Evolutionary conservation across 2,113 vertebrate species (phyloP), one percentile per base, ranked within the genome.

Genomic region (Menura novaehollandiae): DNA sequence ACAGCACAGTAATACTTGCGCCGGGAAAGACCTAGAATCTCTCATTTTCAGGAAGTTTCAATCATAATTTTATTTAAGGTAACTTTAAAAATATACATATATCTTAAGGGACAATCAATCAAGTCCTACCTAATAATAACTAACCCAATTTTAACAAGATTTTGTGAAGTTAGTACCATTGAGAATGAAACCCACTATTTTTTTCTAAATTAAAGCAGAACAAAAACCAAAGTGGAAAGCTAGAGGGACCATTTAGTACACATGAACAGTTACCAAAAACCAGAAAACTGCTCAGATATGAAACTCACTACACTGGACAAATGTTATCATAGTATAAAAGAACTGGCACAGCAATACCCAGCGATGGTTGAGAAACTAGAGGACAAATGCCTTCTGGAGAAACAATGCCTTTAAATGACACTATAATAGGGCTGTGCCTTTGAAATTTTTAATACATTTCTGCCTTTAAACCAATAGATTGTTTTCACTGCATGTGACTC

Each of bases 391-490:
- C 27, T 91, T 84, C 39, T 91, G 30, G 37, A 73, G 52, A 83
- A 88, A 76, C 28, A 52, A 23, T 26, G 33, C 39, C 13, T 75
- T 68, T 23, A 64, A 88, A 46, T 73, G 35, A 64, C 43, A 39
- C 46, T 41, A 4, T 37, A 35, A 74, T 1, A 51, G 47, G 27
- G 21, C 27, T 83, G 27, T 80, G 75, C 23, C 53, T 89, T 62
- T 72, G 43, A 87, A 49, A 62, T 53, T 68, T 89, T 79, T 12
- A 28, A 67, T 71, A 23, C 14, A 43, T 76, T 94, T 86, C 53
- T 95, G 74, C 78, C 75, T 86, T 93, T 94, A 94, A 94, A 93
- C 30, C 63, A 85, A 74, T 9, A 84, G 35, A 67, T 52, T 71
- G 93, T 81, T 83, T 86, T 90, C 43, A 83, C 30, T 56, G 27